Evolutionary conservation across 2,113 vertebrate genomes (phyloP), one percentile per base, ranked within the genome.

Genomic region (Charina bottae): DNA sequence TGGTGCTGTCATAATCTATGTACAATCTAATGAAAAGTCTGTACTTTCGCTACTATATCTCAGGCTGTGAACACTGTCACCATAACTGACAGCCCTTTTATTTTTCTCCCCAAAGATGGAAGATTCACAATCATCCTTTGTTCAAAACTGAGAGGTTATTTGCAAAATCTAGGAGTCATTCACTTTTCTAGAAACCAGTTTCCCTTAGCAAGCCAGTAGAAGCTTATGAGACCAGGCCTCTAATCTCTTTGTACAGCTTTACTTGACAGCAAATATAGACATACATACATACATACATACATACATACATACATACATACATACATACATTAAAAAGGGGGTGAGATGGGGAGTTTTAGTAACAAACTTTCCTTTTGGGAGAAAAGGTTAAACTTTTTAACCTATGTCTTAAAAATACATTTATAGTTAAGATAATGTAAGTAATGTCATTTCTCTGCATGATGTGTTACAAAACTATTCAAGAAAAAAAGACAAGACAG

Each of bases 41-140:
- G 23, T 2, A 46, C 5, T 28, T 78, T 42, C 33, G 15, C 5
- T 78, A 78, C 17, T 33, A 42, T 37, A 28, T 19, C 68, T 87
- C 11, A 46, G 13, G 86, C 17, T 21, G 53, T 46, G 23, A 13
- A 26, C 54, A 4, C 10, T 2, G 26, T 4, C 86, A n/a, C 21
- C 26, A 54, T 56, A 87, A 72, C n/a, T 28, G 62, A 87, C 21
- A 91, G 42, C 55, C 28, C 49, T 55, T 87, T 68, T 91, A 86
- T 37, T 85, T 55, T 42, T 24, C 19, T 87, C 13, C 37, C 56
- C 46, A 53, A 49, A 85, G 56, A 53, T 19, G 46, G 11, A 46
- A 59, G 13, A 59, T 84, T 90, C 78, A 84, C 55, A 90, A n/a
- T n/a, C 78, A 49, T 84, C 28, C 23, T 24, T 91, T 68, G n/a